Conservation (phyloP, 2,113 vertebrate species). For the Hyperoodon ampullatus region DNA sequence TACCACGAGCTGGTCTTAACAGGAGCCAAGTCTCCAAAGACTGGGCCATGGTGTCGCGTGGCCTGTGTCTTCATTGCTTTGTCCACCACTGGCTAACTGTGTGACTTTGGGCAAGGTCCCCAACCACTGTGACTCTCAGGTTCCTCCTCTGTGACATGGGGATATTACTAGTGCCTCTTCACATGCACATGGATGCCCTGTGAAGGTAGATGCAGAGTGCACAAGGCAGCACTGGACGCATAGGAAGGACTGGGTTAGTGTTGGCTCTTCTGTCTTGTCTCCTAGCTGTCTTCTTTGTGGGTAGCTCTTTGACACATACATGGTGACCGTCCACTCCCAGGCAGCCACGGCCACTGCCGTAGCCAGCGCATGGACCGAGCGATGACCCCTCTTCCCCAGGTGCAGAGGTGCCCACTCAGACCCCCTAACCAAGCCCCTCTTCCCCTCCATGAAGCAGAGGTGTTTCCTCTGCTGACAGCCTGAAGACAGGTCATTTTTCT, state of each 20-base stretch:
- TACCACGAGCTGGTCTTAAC: background rate
- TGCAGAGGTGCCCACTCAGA: background rate
- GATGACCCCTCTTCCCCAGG: background rate
- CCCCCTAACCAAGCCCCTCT: background rate
- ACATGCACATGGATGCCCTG: rapidly evolving
- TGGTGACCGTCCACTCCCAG: background rate
- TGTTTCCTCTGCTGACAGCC: conserved; percentile 73
- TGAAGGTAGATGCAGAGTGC: background rate
- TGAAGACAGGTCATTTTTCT: conserved; percentile 78
- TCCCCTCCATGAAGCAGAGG: background rate
- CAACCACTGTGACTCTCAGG: background rate
- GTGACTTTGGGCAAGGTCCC: background rate
- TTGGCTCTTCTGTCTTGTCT: background rate
- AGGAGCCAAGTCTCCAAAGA: background rate
- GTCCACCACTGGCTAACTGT: background rate
- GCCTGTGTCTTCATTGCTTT: background rate
- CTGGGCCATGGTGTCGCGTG: rapidly evolving
- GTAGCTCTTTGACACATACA: background rate
- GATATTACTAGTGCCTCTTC: too few relatives aligned
- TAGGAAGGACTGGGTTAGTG: rapidly evolving
- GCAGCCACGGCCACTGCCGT: background rate
- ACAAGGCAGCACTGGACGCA: rapidly evolving
- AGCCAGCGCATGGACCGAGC: background rate
- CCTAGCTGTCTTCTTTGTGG: background rate
- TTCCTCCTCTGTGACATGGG: background rate